Evolutionary conservation across 2,888 invertebrate genomes (phyloP).

Genomic region (Spisula solida): DNA sequence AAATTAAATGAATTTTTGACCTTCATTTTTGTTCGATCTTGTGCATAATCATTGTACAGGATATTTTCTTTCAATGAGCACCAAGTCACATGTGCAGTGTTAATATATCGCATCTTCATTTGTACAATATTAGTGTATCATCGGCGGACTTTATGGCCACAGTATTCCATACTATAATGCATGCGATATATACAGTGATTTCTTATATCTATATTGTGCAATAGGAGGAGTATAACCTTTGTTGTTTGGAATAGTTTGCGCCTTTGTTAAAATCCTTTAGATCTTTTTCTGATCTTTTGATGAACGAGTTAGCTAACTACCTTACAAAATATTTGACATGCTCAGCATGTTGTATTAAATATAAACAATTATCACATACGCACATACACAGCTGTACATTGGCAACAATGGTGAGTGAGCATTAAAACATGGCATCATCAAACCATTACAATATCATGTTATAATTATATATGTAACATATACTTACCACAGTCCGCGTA

Average conservation of each 20-base stretch:
- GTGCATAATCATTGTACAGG: too few relatives aligned
- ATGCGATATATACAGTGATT: not conserved
- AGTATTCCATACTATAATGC: not conserved
- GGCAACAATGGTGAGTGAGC: not conserved
- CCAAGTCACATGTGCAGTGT: too few relatives aligned
- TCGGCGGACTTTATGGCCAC: too few relatives aligned
- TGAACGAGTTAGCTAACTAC: not conserved
- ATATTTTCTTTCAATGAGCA: too few relatives aligned
- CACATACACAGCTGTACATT: not conserved
- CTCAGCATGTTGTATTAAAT: not conserved
- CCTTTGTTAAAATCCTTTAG: not conserved
- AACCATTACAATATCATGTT: too few relatives aligned
- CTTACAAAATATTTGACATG: not conserved
- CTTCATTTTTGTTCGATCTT: too few relatives aligned
- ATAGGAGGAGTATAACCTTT: not conserved
- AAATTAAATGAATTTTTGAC: too few relatives aligned
- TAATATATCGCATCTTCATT: too few relatives aligned
- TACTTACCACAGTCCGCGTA: too few relatives aligned
- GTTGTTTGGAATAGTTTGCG: not conserved
- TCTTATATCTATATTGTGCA: not conserved
- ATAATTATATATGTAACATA: too few relatives aligned
- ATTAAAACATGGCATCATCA: not conserved
- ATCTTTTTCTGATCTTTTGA: not conserved
- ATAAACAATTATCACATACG: constrained; percentile 1
- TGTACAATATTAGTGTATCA: too few relatives aligned